Base-by-base conservation (phyloP, 2,113 vertebrate species). In the Narcine bancroftii region DNA sequence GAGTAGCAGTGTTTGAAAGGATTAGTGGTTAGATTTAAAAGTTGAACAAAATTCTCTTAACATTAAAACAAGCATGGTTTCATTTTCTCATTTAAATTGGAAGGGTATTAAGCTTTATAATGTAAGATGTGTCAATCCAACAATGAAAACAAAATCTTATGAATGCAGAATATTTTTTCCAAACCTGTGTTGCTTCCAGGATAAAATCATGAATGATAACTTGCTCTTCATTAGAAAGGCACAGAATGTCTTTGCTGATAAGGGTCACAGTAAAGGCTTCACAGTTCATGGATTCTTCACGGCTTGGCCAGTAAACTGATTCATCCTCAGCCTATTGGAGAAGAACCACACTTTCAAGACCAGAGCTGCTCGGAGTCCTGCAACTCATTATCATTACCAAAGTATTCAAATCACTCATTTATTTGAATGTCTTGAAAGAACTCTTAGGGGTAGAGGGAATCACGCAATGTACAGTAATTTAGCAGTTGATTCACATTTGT, bases 151-250 rank as follows among this genome's bases (percentile, higher is more conserved):
- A 87, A 60, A 91, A 91, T 91, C 4, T 45, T 89, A n/a, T 69
- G 42, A 91, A 47, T 69, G 3, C 3, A 69, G 65, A 91, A 71
- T 60, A 91, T 33, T 92, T 93, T n/a, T 92, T 47, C 60, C 93
- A 94, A 95, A 99, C 99, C 98, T 99, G 99, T 91, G 99, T 99
- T 93, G 99, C 99, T 96, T 99, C 99, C 81, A 99, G 96, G 96
- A 99, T 99, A 93, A 99, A 99, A 96, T 99, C 98, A 92, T 99
- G 98, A 96, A 99, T 99, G 96, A 99, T 97, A 94, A 99, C 98
- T 95, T 99, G 98, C 94, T 99, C 98, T 96, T 99, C 99, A 0
- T 98, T 99, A 94, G 98, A 98, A 96, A 99, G 98, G 95, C 99
- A 99, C 95, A 99, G 96, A 94, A 97, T 97, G 96, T 99, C 98